Evolutionary conservation across 1,140 invertebrate genomes (phyloP), one percentile per base, ranked within the genome.

Genomic region (Scaptodrosophila lebanonensis): DNA sequence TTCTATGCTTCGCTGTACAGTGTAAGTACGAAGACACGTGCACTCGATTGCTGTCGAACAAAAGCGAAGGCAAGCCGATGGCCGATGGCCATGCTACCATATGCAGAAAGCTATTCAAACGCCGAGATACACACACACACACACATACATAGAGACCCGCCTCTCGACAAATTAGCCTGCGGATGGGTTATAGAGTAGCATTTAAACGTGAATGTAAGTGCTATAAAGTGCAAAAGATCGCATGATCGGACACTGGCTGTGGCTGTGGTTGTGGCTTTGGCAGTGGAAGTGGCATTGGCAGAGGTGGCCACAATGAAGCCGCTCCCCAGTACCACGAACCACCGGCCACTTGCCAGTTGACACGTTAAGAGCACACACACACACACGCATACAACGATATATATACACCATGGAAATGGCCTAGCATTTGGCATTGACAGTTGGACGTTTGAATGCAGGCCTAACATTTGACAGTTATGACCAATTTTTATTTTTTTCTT

Each of bases 381-480:
- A 25, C 22, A 25, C 8, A 25, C 3, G 8, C 22, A 25, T 8
- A 25, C 22, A 25, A 25, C 8, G n/a, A n/a, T n/a, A n/a, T n/a
- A n/a, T 25, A 8, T 8, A 4, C 3, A 25, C 70, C 53, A 75
- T 65, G 69, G 60, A 73, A 64, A 64, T 69, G 59, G 63, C 44
- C 22, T 11, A 9, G 36, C 30, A 57, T 54, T 40, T 35, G 63
- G 44, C 44, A 50, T 50, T 63, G 60, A 27, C 62, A 40, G 45
- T 50, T 30, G 48, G 42, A 57, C 30, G 30, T 50, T 63, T 52
- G 33, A 70, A 43, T 56, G 44, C 53, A 61, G 18, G 33, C 50
- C 51, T 17, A 50, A 49, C 73, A 65, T 73, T 77, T 82, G 73
- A 79, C 73, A 79, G 73, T 79, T 79, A 79, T 79, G 73, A 73